Conservation (phyloP, 2,113 vertebrate species). For the Corythornis madagascariensis region DNA sequence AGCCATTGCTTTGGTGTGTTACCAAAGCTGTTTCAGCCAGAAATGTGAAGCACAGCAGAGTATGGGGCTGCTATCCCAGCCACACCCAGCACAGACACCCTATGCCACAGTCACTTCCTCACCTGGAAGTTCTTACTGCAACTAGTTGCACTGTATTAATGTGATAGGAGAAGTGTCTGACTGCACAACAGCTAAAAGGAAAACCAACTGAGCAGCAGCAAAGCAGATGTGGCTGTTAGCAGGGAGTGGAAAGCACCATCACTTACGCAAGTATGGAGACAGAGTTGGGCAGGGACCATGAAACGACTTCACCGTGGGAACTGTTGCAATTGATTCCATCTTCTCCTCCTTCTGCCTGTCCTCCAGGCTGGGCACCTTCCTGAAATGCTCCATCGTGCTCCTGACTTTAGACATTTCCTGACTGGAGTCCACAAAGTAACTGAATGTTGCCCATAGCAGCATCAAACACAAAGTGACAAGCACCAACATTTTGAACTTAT, state of each 20-base stretch:
- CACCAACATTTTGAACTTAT: slow-evolving; percentile 79
- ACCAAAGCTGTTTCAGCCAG: background rate
- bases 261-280: slow-evolving; percentile 77
- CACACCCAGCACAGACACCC: background rate
- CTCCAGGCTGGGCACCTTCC: slow-evolving; percentile 17
- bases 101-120: background rate
- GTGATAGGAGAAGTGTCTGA: background rate
- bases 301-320: background rate
- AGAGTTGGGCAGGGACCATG: slow-evolving; percentile 31
- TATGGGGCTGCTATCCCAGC: background rate
- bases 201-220: background rate
- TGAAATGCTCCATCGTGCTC: slow-evolving; percentile 27
- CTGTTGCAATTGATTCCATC: background rate
- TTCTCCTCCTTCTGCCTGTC: slow-evolving; percentile 4
- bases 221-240: background rate
- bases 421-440: slow-evolving; percentile 70
- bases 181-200: background rate
- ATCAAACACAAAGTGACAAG: slow-evolving; percentile 77
- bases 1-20: no score
- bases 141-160: accelerated
- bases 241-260: background rate
- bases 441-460: slow-evolving; percentile 81
- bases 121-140: background rate
- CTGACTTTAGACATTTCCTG: slow-evolving; percentile 44
- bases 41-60: background rate